phyloP scores from a whole-genome alignment of 1,140 invertebrate species.

The Belonocnema kinseyi region DNA sequence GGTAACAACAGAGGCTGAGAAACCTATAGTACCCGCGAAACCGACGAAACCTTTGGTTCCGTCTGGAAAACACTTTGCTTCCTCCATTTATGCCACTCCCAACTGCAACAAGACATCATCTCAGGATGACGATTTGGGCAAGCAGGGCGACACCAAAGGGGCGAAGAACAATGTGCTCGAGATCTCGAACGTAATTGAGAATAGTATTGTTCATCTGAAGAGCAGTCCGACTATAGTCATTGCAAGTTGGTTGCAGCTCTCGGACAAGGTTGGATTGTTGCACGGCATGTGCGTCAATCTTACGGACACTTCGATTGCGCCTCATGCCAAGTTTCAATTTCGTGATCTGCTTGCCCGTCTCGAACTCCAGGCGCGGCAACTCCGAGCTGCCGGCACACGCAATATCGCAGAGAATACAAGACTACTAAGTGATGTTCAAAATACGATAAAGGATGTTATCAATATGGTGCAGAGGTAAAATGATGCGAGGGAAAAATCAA shows the following conservation, averaged over 20 bases:
- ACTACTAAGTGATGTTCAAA: slow-evolving; percentile 84
- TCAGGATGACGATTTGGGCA: slow-evolving; percentile 50
- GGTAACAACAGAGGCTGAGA: slow-evolving; percentile 75
- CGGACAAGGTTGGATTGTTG: slow-evolving; percentile 87
- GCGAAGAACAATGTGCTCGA: slow-evolving; percentile 83
- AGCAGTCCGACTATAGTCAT: slow-evolving; percentile 78
- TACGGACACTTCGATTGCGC: slow-evolving; percentile 84
- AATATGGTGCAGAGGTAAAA: slow-evolving; percentile 87
- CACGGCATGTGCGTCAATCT: slow-evolving; percentile 86
- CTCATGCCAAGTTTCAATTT: slow-evolving; percentile 92
- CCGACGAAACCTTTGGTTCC: slow-evolving; percentile 73
- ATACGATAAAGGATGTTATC: slow-evolving; percentile 87
- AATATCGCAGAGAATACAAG: slow-evolving; percentile 83
- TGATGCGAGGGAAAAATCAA: not conserved
- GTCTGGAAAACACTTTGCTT: slow-evolving; percentile 72
- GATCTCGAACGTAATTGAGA: slow-evolving; percentile 82
- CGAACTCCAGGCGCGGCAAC: slow-evolving; percentile 85
- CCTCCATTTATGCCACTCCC: slow-evolving; percentile 78
- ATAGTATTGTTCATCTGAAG: slow-evolving; percentile 80
- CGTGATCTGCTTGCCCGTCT: slow-evolving; percentile 89
- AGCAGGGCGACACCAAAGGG: slow-evolving; percentile 60
- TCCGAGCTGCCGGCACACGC: slow-evolving; percentile 83
- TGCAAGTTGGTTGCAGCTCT: slow-evolving; percentile 87
- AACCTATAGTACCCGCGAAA: slow-evolving; percentile 83
- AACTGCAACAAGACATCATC: slow-evolving; percentile 67